phyloP scores from a whole-genome alignment of 2,113 vertebrate genomes.

The Paralichthys olivaceus region DNA sequence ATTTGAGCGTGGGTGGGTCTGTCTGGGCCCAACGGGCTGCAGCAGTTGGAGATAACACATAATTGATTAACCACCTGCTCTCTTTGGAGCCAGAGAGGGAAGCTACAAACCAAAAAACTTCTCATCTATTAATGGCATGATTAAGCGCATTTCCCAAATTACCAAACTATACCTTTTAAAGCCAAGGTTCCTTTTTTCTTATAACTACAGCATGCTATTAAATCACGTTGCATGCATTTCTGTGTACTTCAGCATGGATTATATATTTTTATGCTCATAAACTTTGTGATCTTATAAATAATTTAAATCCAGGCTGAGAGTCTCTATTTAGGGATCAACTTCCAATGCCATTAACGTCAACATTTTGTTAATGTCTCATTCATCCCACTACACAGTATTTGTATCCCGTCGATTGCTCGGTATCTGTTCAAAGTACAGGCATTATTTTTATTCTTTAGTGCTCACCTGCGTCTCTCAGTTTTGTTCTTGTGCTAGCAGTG shows the following conservation, averaged over 20 bases:
- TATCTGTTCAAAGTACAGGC: neutral
- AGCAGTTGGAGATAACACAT: conserved; percentile 67
- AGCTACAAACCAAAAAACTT: conserved; percentile 43
- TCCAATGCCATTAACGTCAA: neutral
- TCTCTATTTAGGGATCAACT: too few species aligned
- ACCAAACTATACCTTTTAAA: too few species aligned
- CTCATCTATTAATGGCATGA: too few species aligned
- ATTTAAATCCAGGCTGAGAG: too few species aligned
- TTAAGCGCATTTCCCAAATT: too few species aligned
- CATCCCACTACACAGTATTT: neutral
- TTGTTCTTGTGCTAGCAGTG: conserved; percentile 12
- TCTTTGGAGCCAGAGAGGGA: conserved; percentile 57
- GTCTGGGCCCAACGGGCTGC: conserved; percentile 46
- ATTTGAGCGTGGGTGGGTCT: conserved; percentile 45
- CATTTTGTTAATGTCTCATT: neutral
- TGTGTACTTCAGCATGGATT: too few species aligned
- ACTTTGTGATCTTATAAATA: too few species aligned
- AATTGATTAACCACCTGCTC: conserved; percentile 74
- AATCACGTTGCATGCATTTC: too few species aligned
- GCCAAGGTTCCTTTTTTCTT: too few species aligned
- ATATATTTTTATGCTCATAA: too few species aligned
- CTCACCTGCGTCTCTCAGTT: conserved; percentile 27
- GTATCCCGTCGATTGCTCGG: neutral
- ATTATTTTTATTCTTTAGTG: neutral
- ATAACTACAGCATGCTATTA: neutral